Evolutionary conservation across 1,140 invertebrate genomes (phyloP).

Genomic region (Dendrolimus kikuchii): DNA sequence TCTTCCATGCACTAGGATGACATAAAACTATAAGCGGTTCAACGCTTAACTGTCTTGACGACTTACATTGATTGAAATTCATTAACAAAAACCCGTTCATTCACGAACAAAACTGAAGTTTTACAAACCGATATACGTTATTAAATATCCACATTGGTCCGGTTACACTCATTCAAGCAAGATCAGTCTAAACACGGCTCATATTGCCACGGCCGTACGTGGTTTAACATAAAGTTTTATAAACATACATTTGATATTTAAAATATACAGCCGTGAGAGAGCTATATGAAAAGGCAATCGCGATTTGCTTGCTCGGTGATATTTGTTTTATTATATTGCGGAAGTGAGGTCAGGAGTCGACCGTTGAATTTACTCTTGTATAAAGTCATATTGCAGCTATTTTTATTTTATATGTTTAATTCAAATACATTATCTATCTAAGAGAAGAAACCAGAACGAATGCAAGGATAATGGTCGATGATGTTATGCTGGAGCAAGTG

Average conservation of each 20-base stretch:
- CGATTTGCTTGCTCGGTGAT: slow-evolving; percentile 1
- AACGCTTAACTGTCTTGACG: too few relatives aligned
- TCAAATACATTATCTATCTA: too few relatives aligned
- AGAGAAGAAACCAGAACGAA: too few relatives aligned
- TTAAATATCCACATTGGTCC: slow-evolving; percentile 8
- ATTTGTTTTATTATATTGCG: slow-evolving; percentile 13
- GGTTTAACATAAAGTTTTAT: slow-evolving; percentile 19
- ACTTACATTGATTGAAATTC: too few relatives aligned
- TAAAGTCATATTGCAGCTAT: too few relatives aligned
- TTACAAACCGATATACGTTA: not conserved
- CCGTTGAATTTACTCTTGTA: not conserved
- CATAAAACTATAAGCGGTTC: too few relatives aligned
- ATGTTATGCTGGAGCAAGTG: too few relatives aligned
- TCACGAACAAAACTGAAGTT: not conserved
- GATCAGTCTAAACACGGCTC: slow-evolving; percentile 34
- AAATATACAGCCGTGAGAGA: slow-evolving; percentile 23
- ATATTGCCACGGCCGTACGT: slow-evolving; percentile 10
- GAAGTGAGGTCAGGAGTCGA: slow-evolving; percentile 8
- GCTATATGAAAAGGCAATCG: not conserved
- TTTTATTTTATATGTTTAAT: too few relatives aligned
- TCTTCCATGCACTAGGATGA: too few relatives aligned
- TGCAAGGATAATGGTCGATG: too few relatives aligned
- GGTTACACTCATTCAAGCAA: slow-evolving; percentile 27
- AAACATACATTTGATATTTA: slow-evolving; percentile 30
- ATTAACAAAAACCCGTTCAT: not conserved